These are phyloP conservation scores for Phania funesta DNA, from an alignment of 2,888 invertebrate genomes.

Conservation along the genomic window DNA sequence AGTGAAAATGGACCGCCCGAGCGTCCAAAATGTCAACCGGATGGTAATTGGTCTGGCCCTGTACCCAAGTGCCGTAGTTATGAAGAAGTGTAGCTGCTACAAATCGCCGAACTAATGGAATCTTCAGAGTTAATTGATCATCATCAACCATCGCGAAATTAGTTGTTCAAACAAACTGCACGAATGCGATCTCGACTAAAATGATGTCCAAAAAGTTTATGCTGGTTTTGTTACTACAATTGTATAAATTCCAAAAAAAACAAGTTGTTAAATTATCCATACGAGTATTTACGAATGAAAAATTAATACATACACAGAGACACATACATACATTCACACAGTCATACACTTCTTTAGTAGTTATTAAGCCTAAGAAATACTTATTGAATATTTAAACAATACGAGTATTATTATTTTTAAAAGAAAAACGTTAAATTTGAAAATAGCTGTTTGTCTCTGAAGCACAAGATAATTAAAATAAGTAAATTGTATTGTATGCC, in stretches of 20 bases:
- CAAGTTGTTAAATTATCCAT: slow-evolving; percentile 47
- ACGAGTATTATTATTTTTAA: background rate
- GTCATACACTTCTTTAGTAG: background rate
- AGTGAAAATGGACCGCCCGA: slow-evolving; percentile 82
- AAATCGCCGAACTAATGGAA: slow-evolving; percentile 54
- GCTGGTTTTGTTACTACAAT: slow-evolving; percentile 42
- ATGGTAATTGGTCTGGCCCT: slow-evolving; percentile 86
- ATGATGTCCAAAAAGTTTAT: slow-evolving; percentile 12
- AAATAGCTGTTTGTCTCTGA: slow-evolving; percentile 42
- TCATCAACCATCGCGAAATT: slow-evolving; percentile 24
- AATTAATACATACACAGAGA: slow-evolving; percentile 13
- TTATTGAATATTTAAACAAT: slow-evolving; percentile 24
- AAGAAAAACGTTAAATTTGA: slow-evolving; percentile 5
- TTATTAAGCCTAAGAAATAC: slow-evolving; percentile 8
- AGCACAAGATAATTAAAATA: slow-evolving; percentile 42
- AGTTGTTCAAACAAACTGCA: slow-evolving; percentile 22
- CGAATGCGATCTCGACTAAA: background rate
- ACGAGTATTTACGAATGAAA: slow-evolving; percentile 2
- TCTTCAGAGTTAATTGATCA: slow-evolving; percentile 52
- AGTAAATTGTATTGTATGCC: slow-evolving; percentile 1
- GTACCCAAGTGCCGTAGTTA: slow-evolving; percentile 86
- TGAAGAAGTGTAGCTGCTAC: slow-evolving; percentile 82
- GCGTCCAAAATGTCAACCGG: slow-evolving; percentile 84
- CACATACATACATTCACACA: slow-evolving; percentile 7
- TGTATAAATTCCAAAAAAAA: slow-evolving; percentile 42